Conservation (phyloP, 2,888 invertebrate species). For the Suillia variegata region DNA sequence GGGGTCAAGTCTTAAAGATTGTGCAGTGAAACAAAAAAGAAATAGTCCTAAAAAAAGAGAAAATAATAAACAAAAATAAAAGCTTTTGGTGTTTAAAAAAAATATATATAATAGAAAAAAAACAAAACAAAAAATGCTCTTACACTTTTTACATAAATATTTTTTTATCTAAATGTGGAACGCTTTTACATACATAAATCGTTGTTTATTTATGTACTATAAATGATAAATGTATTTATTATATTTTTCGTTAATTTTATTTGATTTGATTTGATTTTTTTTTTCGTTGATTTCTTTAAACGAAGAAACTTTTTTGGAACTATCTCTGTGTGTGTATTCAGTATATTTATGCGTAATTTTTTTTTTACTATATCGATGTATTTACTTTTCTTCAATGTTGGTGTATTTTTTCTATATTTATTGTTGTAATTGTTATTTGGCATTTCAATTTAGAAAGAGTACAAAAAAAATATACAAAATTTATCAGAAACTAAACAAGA, state of each 20-base stretch:
- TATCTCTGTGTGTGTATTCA: constrained; percentile 13
- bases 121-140: constrained; percentile 30
- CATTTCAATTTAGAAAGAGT: neutral
- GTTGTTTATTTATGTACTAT: constrained; percentile 53
- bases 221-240: constrained; percentile 50
- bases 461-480: neutral
- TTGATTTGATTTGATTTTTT: constrained; percentile 16
- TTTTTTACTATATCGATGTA: constrained; percentile 27
- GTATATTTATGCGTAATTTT: constrained; percentile 37
- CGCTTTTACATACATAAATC: constrained; percentile 56
- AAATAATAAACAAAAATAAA: no score
- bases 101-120: constrained; percentile 28
- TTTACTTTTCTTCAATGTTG: constrained; percentile 29
- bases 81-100: constrained; percentile 12
- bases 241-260: constrained; percentile 30
- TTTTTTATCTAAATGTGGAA: constrained; percentile 55
- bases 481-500: neutral
- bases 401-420: constrained; percentile 28
- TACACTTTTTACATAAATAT: constrained; percentile 32
- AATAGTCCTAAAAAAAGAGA: constrained; percentile 11
- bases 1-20: constrained; percentile 54
- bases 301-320: constrained; percentile 27
- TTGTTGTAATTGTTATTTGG: constrained; percentile 24
- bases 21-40: constrained; percentile 41
- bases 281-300: neutral